Conservation (phyloP, 2,113 vertebrate genomes). For the Tapirus terrestris region DNA sequence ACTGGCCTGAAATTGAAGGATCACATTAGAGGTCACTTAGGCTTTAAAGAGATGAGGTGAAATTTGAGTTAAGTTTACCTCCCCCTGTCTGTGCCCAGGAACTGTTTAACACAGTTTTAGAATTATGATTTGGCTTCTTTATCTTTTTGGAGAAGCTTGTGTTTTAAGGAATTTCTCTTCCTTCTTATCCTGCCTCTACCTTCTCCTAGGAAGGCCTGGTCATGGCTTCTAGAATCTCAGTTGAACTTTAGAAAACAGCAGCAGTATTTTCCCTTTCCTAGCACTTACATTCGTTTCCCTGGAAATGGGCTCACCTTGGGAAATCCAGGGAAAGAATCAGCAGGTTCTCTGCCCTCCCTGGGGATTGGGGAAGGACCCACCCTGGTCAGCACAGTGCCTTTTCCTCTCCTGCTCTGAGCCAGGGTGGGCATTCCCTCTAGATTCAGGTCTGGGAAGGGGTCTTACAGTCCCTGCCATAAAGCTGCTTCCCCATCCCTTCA, state of each 20-base stretch:
- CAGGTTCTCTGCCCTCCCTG: slow-evolving; percentile 49
- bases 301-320: slow-evolving; percentile 42
- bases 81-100: slow-evolving; percentile 44
- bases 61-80: not conserved
- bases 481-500: slow-evolving; percentile 36
- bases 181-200: slow-evolving; percentile 26
- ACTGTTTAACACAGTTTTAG: slow-evolving; percentile 71
- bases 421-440: slow-evolving; percentile 64
- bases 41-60: not conserved
- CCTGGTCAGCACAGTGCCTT: slow-evolving; percentile 80
- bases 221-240: slow-evolving; percentile 49
- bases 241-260: slow-evolving; percentile 55
- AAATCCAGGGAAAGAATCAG: slow-evolving; percentile 63
- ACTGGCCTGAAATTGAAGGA: not conserved
- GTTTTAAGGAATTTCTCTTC: slow-evolving; percentile 84
- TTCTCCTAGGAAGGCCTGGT: slow-evolving; percentile 44
- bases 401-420: slow-evolving; percentile 79
- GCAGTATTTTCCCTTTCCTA: slow-evolving; percentile 64
- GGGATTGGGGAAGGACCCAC: slow-evolving; percentile 58
- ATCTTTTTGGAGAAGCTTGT: slow-evolving; percentile 84
- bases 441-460: slow-evolving; percentile 75
- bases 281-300: slow-evolving; percentile 50
- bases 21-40: not conserved
- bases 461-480: not conserved
- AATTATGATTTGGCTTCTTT: slow-evolving; percentile 77